A percentile compares a stretch with the other conserved stretches of the same genome.
phyloP scores from a whole-genome alignment of 2,113 vertebrate genomes.

The Coregonus clupeaformis region DNA sequence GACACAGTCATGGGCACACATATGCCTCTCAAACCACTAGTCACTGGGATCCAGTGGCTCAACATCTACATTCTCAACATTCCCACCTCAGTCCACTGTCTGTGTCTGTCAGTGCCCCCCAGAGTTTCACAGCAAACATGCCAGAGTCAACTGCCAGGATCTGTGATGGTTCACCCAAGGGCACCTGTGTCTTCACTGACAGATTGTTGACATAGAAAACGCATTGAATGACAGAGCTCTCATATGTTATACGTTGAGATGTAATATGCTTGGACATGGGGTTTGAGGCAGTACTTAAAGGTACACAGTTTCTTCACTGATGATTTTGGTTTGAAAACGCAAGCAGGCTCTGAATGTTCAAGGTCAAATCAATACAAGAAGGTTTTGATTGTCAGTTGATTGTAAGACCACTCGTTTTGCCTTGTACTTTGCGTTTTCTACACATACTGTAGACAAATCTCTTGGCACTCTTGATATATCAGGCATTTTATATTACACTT shows the following conservation, averaged over 20 bases:
- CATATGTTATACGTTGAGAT: neutral
- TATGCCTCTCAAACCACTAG: neutral
- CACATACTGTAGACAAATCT: too few species aligned
- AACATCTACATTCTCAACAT: neutral
- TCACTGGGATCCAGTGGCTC: conserved; percentile 4
- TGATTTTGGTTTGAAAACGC: neutral
- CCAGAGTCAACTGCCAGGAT: neutral
- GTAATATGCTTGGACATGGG: neutral
- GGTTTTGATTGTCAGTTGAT: too few species aligned
- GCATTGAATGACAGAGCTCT: too few species aligned
- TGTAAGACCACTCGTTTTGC: too few species aligned
- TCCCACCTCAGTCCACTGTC: conserved; percentile 7
- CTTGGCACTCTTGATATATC: too few species aligned
- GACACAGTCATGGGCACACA: too few species aligned
- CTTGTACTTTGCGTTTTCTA: too few species aligned
- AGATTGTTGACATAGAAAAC: too few species aligned
- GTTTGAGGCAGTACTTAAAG: neutral
- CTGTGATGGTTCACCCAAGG: neutral
- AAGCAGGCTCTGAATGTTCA: too few species aligned
- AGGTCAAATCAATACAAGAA: too few species aligned
- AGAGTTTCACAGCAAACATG: neutral
- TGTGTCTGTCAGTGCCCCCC: neutral
- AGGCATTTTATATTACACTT: neutral
- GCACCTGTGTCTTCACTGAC: neutral
- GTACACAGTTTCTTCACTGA: neutral